Conservation (phyloP, 2,888 invertebrate species). For the Gymnosoma rotundatum region DNA sequence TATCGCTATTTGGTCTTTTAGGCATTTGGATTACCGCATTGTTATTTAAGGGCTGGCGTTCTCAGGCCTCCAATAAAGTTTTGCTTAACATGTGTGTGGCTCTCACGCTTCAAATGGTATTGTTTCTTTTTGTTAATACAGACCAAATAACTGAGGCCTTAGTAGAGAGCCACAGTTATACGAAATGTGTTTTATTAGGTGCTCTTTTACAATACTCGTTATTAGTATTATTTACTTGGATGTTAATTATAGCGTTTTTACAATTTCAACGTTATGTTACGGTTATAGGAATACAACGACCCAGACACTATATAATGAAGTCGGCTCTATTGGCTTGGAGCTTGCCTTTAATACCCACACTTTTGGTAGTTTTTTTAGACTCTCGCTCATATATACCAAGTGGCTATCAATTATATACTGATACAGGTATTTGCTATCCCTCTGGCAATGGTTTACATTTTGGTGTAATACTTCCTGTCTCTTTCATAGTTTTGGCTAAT, state of each 20-base stretch:
- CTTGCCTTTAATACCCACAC: conserved; percentile 84
- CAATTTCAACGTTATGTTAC: conserved; percentile 88
- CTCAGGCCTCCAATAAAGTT: conserved; percentile 86
- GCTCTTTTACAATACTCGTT: conserved; percentile 87
- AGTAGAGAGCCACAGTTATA: conserved; percentile 73
- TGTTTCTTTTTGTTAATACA: conserved; percentile 79
- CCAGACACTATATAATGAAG: conserved; percentile 85
- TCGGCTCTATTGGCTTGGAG: conserved; percentile 86
- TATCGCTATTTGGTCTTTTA: conserved; percentile 85
- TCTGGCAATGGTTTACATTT: conserved; percentile 83
- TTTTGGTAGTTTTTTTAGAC: conserved; percentile 82
- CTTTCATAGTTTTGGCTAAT: conserved; percentile 83
- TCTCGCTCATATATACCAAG: conserved; percentile 82
- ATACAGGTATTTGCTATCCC: conserved; percentile 84
- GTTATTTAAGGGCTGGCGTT: conserved; percentile 85
- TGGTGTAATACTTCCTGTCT: conserved; percentile 84
- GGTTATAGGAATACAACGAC: conserved; percentile 84
- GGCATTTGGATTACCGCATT: conserved; percentile 85
- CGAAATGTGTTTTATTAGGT: conserved; percentile 85
- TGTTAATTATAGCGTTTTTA: conserved; percentile 87
- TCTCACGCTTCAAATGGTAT: conserved; percentile 84
- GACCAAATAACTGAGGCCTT: conserved; percentile 75
- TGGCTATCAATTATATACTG: conserved; percentile 72
- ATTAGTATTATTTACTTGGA: conserved; percentile 88
- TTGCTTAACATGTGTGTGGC: conserved; percentile 86